Evolutionary conservation across 2,113 vertebrate genomes (phyloP).

Genomic region (Ancistrus triradiatus): DNA sequence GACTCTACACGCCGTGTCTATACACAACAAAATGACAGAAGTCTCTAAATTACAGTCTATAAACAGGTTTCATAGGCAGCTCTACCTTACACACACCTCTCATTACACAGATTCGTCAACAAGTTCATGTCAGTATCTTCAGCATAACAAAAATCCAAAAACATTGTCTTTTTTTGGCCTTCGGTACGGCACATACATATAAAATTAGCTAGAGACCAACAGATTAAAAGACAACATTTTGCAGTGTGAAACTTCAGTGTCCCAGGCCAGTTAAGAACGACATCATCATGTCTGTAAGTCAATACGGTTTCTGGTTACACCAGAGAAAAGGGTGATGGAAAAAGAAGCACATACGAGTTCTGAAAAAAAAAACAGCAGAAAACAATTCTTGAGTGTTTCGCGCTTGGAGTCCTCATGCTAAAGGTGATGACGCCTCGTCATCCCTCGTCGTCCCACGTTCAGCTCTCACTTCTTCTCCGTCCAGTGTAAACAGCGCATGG

Average conservation of each 20-base stretch:
- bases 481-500: constrained; percentile 28
- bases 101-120: neutral
- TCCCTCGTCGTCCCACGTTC: neutral
- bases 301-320: constrained; percentile 17
- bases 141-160: constrained; percentile 10
- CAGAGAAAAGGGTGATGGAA: neutral
- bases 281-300: constrained; percentile 26
- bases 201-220: constrained; percentile 7
- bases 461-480: neutral
- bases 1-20: constrained; percentile 26
- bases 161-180: neutral
- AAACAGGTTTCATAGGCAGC: constrained; percentile 26
- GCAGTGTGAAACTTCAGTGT: constrained; percentile 21
- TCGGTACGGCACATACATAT: neutral
- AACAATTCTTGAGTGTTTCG: constrained; percentile 30
- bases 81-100: neutral
- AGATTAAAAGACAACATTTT: constrained; percentile 18
- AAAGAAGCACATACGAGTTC: neutral
- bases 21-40: constrained; percentile 49
- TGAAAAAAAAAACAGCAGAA: neutral
- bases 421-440: neutral
- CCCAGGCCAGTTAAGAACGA: constrained; percentile 9
- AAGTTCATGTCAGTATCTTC: constrained; percentile 1
- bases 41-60: constrained; percentile 44
- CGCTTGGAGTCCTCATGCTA: constrained; percentile 31